Evolutionary conservation across 2,888 invertebrate genomes (phyloP).

Genomic region (Tuta absoluta): DNA sequence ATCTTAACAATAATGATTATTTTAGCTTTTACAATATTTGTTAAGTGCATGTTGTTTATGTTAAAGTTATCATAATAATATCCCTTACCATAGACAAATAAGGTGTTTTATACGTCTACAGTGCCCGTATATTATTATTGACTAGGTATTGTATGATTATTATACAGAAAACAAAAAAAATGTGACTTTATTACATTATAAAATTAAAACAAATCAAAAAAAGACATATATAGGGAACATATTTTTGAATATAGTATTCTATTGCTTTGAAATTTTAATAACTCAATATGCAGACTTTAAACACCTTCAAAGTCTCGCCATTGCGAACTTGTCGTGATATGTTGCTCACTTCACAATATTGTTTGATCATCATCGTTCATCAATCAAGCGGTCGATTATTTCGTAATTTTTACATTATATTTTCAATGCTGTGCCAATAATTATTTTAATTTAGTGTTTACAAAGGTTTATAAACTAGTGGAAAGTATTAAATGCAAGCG

Average conservation of each 20-base stretch:
- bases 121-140: not conserved
- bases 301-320: slow-evolving; percentile 41
- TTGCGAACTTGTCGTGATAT: slow-evolving; percentile 51
- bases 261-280: no score
- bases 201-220: not conserved
- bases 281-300: not conserved
- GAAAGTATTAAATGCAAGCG: slow-evolving; percentile 52
- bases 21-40: no score
- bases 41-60: no score
- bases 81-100: not conserved
- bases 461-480: slow-evolving; percentile 48
- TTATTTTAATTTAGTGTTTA: slow-evolving; percentile 55
- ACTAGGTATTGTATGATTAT: no score
- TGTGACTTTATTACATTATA: not conserved
- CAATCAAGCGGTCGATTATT: slow-evolving; percentile 75
- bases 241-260: no score
- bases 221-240: not conserved
- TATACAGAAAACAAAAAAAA: no score
- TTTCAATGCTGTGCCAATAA: slow-evolving; percentile 67
- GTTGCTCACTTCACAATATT: slow-evolving; percentile 72
- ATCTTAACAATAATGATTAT: no score
- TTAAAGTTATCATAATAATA: no score
- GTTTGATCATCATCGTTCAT: slow-evolving; percentile 78
- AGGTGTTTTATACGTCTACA: not conserved
- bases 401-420: slow-evolving; percentile 63